Conservation (phyloP, 2,113 vertebrate species). For the Anser brachyrhynchus region DNA sequence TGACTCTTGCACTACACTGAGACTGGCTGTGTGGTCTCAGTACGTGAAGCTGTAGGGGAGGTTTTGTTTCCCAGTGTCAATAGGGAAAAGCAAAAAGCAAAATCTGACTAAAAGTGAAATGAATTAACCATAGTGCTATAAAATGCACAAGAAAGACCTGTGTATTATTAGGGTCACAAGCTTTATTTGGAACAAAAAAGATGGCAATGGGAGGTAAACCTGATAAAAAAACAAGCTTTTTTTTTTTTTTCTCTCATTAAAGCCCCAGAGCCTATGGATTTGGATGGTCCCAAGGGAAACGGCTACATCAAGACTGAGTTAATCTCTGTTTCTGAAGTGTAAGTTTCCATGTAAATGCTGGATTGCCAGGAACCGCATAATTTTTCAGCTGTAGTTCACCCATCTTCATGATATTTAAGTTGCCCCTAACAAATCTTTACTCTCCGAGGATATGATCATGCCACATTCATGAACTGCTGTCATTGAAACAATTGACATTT, state of each 20-base stretch:
- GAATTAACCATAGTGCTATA: background rate
- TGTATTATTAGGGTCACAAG: background rate
- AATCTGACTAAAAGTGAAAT: background rate
- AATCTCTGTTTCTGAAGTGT: slow-evolving; percentile 98
- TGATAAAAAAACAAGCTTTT: background rate
- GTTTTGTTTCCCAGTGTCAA: background rate
- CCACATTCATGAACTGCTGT: background rate
- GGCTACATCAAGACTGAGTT: slow-evolving; percentile 96
- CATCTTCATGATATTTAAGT: background rate
- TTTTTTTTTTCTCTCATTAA: background rate
- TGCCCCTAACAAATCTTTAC: background rate
- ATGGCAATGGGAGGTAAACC: background rate
- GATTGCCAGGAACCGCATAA: background rate
- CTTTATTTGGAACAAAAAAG: background rate
- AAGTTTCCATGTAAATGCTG: slow-evolving; percentile 72
- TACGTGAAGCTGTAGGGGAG: background rate
- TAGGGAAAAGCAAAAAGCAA: background rate
- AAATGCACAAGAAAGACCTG: background rate
- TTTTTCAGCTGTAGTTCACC: background rate
- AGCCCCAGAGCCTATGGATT: slow-evolving; percentile 93
- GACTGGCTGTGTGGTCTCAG: background rate
- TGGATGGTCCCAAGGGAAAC: slow-evolving; percentile 78
- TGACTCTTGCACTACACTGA: background rate
- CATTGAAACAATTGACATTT: background rate
- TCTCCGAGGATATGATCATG: background rate